Evolutionary conservation across 2,113 vertebrate genomes (phyloP).

Genomic region (Nothocercus nigrocapillus): DNA sequence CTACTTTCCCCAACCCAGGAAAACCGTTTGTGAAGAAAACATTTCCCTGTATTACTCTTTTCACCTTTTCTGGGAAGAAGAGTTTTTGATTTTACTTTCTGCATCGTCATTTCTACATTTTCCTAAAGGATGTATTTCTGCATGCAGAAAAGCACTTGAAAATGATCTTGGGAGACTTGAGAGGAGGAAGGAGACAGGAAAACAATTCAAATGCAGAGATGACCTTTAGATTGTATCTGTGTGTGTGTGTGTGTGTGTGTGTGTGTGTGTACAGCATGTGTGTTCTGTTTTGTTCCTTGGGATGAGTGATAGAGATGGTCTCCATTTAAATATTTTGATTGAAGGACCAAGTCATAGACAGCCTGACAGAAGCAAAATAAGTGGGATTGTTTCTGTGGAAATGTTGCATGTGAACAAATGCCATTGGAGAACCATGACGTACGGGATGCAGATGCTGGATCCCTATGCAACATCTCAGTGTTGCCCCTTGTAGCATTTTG

Average conservation of each 20-base stretch:
- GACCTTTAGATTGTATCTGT: not conserved
- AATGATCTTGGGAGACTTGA: not conserved
- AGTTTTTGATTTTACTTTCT: not conserved
- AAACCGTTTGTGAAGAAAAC: not conserved
- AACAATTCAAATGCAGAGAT: not conserved
- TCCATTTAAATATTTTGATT: not conserved
- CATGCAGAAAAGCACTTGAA: not conserved
- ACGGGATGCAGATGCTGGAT: not conserved
- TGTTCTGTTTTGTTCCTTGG: too few species aligned
- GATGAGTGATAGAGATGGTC: fast-evolving
- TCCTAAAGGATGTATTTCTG: not conserved
- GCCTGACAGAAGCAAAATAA: not conserved
- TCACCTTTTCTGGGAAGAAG: not conserved
- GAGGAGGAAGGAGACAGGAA: not conserved
- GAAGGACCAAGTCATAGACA: not conserved
- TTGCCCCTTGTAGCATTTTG: not conserved
- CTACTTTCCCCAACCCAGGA: not conserved
- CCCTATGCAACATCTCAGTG: not conserved
- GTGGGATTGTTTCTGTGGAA: not conserved
- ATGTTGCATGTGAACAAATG: not conserved
- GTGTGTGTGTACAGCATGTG: too few species aligned
- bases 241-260: too few species aligned
- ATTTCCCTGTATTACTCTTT: not conserved
- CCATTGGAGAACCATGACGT: not conserved
- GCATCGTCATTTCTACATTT: not conserved